These are phyloP conservation scores for Cryptus armator DNA, from an alignment of 2,888 invertebrate genomes.

Conservation along the genomic window DNA sequence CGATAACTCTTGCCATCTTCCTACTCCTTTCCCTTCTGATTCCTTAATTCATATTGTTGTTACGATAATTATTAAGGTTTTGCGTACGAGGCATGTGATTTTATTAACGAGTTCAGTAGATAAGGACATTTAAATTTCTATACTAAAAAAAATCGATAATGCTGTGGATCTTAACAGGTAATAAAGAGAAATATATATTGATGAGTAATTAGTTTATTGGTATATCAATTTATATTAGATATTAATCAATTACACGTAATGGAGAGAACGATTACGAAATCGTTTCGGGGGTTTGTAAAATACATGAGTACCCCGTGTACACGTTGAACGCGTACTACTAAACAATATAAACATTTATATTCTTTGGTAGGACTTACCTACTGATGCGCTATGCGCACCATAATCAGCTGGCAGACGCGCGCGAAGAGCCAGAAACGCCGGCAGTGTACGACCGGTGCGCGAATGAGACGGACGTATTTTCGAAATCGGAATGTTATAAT, in stretches of 20 bases:
- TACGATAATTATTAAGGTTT: slow-evolving; percentile 56
- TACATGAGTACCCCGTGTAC: no score
- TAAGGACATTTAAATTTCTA: slow-evolving; percentile 60
- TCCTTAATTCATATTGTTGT: slow-evolving; percentile 52
- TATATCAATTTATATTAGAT: no score
- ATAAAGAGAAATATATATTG: slow-evolving; percentile 62
- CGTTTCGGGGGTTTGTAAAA: no score
- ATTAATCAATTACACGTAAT: no score
- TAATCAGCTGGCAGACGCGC: background rate
- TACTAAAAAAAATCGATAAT: slow-evolving; percentile 56
- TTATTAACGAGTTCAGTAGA: slow-evolving; percentile 54
- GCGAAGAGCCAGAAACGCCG: background rate
- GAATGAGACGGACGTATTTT: background rate
- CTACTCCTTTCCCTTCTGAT: slow-evolving; percentile 4
- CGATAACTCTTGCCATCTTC: slow-evolving; percentile 68
- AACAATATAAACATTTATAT: no score
- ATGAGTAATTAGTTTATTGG: slow-evolving; percentile 7
- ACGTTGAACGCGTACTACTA: no score
- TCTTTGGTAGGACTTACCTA: no score
- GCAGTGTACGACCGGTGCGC: background rate
- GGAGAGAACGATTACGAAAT: no score
- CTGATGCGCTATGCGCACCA: background rate
- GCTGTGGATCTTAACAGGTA: slow-evolving; percentile 59
- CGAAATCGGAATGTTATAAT: background rate
- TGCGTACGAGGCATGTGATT: slow-evolving; percentile 56